Base-by-base conservation (phyloP, 2,797 vertebrate genomes). In the Philypnodon macrostomus region DNA sequence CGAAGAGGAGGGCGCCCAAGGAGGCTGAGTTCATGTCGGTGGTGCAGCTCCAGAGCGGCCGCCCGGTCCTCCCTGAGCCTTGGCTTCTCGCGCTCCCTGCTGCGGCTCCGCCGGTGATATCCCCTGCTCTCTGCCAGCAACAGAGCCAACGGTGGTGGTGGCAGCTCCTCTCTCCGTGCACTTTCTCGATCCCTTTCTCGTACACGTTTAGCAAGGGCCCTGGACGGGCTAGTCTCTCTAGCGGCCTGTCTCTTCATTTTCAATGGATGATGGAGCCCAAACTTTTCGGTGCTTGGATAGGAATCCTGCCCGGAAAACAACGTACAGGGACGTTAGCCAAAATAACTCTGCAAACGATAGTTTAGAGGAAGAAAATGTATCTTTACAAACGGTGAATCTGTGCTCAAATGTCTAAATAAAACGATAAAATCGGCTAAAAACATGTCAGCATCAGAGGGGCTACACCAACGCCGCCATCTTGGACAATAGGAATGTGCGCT, bases 161-260 rank as follows among this genome's bases (percentile, higher is more conserved):
- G 69, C 17, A 77, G 73, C 50, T 90, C 90, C 52, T 89, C 91
- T 49, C 83, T 77, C 31, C 86, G 84, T 5, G 31, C 57, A 7
- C 86, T 73, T 53, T 89, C 87, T 13, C 87, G 75, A 0, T 90
- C 89, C 51, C 86, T 51, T 35, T 91, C 93, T 50, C 94, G 90
- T 1, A 89, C 68, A 68, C 94, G 86, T 61, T 95, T 95, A 0
- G 90, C 84, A 11, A 72, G 39, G 46, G 90, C 85, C 82, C 90
- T 81, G 55, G 86, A 68, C 48, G 94, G 93, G 76, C 92, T 95
- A 4, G 81, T 68, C 71, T 94, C 94, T 66, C 95, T 91, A 66
- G 94, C 94, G 89, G 91, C 92, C 86, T 95, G 93, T 75, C 95
- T 80, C 88, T 97, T 97, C 95, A 97, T 97, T 75, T 70, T 73